These are phyloP conservation scores for Hemibagrus wyckioides DNA, from an alignment of 2,113 vertebrate genomes.

Conservation along the genomic window DNA sequence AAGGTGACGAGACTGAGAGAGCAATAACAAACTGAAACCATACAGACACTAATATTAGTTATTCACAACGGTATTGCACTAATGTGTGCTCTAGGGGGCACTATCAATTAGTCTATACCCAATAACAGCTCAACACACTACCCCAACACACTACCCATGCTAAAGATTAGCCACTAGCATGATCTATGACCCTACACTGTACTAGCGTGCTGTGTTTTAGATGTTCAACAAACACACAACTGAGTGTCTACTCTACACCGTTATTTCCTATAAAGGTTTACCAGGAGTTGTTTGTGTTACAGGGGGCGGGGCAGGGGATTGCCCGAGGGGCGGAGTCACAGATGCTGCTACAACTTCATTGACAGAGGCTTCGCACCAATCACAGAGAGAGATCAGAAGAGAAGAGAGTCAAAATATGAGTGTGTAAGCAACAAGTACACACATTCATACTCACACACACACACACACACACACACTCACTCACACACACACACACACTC, in stretches of 20 bases:
- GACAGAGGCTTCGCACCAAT: conserved; percentile 1
- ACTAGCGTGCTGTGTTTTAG: neutral
- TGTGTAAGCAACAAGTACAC: neutral
- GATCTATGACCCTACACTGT: neutral
- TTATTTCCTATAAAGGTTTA: conserved; percentile 18
- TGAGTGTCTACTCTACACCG: neutral
- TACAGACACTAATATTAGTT: neutral
- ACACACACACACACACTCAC: neutral
- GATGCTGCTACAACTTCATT: conserved; percentile 5
- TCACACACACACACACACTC: neutral
- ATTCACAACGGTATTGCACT: neutral
- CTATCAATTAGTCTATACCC: neutral
- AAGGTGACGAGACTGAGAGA: neutral
- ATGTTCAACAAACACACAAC: neutral
- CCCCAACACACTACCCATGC: too few species aligned
- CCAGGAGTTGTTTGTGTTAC: conserved; percentile 32
- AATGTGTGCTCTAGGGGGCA: neutral
- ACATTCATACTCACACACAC: neutral
- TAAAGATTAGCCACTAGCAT: neutral
- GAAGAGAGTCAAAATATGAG: neutral
- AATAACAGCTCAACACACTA: neutral
- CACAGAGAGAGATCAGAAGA: conserved; percentile 17
- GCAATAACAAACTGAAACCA: neutral
- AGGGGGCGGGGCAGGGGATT: conserved; percentile 9
- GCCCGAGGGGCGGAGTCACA: conserved; percentile 8